Evolutionary conservation across 2,888 invertebrate species (phyloP).

Genomic region (Trilocha varians): DNA sequence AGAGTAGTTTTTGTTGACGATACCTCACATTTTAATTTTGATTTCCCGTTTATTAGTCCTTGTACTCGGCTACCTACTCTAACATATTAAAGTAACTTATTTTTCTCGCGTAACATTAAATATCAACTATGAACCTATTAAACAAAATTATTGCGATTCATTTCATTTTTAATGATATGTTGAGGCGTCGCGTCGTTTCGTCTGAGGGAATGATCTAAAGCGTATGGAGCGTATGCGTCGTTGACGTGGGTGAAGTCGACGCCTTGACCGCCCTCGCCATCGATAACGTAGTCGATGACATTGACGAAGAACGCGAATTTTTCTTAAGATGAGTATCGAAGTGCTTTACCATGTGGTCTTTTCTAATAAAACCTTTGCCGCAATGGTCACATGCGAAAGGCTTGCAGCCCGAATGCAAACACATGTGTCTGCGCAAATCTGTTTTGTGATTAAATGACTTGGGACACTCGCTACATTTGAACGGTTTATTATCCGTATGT

Average conservation of each 20-base stretch:
- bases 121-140: conserved; percentile 24
- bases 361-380: conserved; percentile 90
- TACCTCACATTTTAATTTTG: neutral
- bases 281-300: conserved; percentile 36
- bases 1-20: neutral
- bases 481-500: conserved; percentile 87
- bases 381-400: conserved; percentile 87
- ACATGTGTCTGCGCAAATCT: conserved; percentile 88
- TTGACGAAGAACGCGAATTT: conserved; percentile 46
- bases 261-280: conserved; percentile 27
- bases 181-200: conserved; percentile 13
- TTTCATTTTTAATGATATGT: conserved; percentile 41
- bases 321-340: conserved; percentile 84
- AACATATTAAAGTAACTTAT: conserved; percentile 10
- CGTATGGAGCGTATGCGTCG: conserved; percentile 4
- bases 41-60: conserved; percentile 9
- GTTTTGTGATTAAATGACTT: conserved; percentile 95
- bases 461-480: conserved; percentile 88
- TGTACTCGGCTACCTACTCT: conserved; percentile 9
- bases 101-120: conserved; percentile 7
- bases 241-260: conserved; percentile 19
- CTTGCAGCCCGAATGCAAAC: conserved; percentile 89
- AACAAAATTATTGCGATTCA: conserved; percentile 26
- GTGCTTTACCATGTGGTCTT: conserved; percentile 94
- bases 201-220: conserved; percentile 10